Evolutionary conservation across 2,797 vertebrate genomes (phyloP), one percentile per base, ranked within the genome.

Genomic region (Leucoraja ocellata): DNA sequence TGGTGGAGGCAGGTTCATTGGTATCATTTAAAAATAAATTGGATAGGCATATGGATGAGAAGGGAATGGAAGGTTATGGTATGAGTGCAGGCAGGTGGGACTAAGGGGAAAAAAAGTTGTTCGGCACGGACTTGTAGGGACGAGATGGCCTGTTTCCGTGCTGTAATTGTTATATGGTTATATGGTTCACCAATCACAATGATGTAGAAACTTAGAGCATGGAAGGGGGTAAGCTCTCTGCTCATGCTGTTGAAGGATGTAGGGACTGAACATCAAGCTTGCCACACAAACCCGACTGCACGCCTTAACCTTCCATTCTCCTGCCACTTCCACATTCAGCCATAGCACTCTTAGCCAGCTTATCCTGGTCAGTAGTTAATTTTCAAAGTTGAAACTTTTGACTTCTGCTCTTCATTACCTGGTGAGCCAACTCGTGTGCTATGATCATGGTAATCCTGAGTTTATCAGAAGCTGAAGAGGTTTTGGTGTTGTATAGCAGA

Each of bases 381-480:
- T 68, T 36, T 71, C 36, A 92, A 46, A 9, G 13, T 54, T 28
- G 1, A 39, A 54, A 54, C 21, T 92, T 28, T 54, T n/a, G 9
- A 28, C 13, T 10, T 92, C 18, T 63, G 18, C 23, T 25, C 21
- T 63, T 25, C 11, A 14, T 58, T 94, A 97, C 98, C 97, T 99
- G 98, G 94, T 98, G 98, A 54, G 98, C 98, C 0, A 99, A 97
- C 95, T 99, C 98, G 23, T 99, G 98, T 21, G 98, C 97, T 74
- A 99, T 97, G 21, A 93, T n/a, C 96, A 97, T 97, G 7, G 97
- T 97, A 94, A 98, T 97, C 13, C 93, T 94, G 83, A 99, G 96
- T 94, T 97, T 99, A 94, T 97, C 96, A 0, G 97, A 97, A 0
- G 96, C 97, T 0, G 98, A 97, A 61, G 98, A 98, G 94, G 95